phyloP scores from a whole-genome alignment of 2,113 vertebrate genomes.

The Todiramphus chloris region DNA sequence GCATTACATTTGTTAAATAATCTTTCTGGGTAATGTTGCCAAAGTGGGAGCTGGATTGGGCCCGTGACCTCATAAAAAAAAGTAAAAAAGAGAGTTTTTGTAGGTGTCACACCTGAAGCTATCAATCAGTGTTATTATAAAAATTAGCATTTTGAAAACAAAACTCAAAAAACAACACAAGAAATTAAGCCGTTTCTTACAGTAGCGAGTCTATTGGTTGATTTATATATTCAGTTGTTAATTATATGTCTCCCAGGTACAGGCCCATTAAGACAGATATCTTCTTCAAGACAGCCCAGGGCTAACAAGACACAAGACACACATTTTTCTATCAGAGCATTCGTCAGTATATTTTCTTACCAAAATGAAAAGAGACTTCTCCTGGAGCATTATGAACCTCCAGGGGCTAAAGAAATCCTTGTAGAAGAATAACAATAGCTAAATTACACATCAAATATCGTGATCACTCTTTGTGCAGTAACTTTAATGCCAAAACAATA shows the following conservation, averaged over 20 bases:
- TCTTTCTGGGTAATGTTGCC: background rate
- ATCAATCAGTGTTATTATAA: background rate
- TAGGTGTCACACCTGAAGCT: background rate
- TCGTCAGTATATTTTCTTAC: slow-evolving; percentile 42
- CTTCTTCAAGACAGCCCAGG: background rate
- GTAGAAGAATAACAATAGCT: slow-evolving; percentile 31
- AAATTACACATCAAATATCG: slow-evolving; percentile 37
- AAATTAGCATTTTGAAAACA: background rate
- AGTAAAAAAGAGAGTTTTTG: background rate
- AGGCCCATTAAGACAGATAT: background rate
- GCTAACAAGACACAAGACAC: slow-evolving; percentile 16
- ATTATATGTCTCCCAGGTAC: background rate
- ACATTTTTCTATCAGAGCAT: background rate
- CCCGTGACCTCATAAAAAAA: background rate
- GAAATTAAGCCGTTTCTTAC: background rate
- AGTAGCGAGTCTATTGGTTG: background rate
- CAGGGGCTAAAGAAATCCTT: background rate
- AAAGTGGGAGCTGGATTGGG: background rate
- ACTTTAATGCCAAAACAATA: slow-evolving; percentile 51
- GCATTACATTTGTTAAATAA: background rate
- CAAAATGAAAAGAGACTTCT: slow-evolving; percentile 28
- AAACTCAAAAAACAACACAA: background rate
- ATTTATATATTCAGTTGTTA: background rate
- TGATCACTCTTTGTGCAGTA: slow-evolving; percentile 16
- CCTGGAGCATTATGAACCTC: slow-evolving; percentile 11